Evolutionary conservation across 2,888 invertebrate genomes (phyloP).

Genomic region (Mechanitis mazaeus): DNA sequence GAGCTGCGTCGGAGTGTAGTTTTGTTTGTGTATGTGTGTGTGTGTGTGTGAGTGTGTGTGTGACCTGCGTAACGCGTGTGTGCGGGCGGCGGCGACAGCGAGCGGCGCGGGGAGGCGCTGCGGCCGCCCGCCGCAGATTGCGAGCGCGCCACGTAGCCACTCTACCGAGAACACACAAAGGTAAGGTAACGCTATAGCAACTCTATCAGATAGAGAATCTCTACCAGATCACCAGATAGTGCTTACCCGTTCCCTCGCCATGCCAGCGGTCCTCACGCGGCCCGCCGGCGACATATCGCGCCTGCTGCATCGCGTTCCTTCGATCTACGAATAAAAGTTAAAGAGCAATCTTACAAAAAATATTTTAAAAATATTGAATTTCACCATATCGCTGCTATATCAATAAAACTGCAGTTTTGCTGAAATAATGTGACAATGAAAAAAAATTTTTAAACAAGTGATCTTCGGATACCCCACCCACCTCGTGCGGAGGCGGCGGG

Average conservation of each 20-base stretch:
- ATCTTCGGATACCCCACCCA: slow-evolving; percentile 46
- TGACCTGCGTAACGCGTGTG: slow-evolving; percentile 77
- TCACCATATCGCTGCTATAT: too few relatives aligned
- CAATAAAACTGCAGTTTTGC: too few relatives aligned
- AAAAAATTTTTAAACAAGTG: neutral
- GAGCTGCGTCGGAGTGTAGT: slow-evolving; percentile 8
- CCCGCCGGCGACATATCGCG: slow-evolving; percentile 90
- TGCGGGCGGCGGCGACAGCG: slow-evolving; percentile 85
- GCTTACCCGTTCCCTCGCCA: slow-evolving; percentile 77
- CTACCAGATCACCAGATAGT: neutral
- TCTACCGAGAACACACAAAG: slow-evolving; percentile 16
- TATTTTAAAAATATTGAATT: neutral
- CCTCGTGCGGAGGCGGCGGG: slow-evolving; percentile 82
- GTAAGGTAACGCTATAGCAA: neutral
- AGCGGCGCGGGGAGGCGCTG: slow-evolving; percentile 89
- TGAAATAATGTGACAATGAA: too few relatives aligned
- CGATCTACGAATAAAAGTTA: slow-evolving; percentile 45
- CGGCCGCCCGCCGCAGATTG: slow-evolving; percentile 90
- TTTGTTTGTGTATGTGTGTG: slow-evolving; percentile 28
- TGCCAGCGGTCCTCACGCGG: slow-evolving; percentile 81
- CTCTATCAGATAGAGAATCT: neutral
- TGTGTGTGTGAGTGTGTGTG: slow-evolving; percentile 44
- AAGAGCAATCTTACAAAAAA: neutral
- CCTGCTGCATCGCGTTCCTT: slow-evolving; percentile 84
- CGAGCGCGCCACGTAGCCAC: slow-evolving; percentile 81